These are phyloP conservation scores for Crypturellus undulatus DNA, from an alignment of 2,113 vertebrate genomes.

Conservation along the genomic window DNA sequence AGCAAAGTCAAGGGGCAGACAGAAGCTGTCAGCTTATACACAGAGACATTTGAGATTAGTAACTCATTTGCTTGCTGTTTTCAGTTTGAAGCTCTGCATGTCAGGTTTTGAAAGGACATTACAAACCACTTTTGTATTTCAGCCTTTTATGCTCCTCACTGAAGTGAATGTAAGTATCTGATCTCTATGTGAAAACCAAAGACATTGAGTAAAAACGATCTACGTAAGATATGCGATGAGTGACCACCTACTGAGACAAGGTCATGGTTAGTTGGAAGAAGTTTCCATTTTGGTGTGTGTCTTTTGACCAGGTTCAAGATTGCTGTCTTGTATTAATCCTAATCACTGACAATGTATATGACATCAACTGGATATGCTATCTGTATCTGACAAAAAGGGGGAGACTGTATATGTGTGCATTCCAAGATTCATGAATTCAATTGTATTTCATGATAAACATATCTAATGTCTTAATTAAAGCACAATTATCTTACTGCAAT, in stretches of 20 bases:
- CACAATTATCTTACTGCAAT: neutral
- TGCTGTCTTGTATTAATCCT: neutral
- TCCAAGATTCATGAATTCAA: neutral
- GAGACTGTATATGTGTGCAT: neutral
- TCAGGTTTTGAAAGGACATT: constrained; percentile 58
- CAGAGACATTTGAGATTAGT: constrained; percentile 46
- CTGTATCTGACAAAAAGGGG: neutral
- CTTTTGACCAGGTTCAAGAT: constrained; percentile 1
- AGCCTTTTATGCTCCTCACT: neutral
- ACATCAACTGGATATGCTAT: neutral
- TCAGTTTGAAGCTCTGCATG: constrained; percentile 29
- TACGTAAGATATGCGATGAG: neutral
- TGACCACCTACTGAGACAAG: neutral
- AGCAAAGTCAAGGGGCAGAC: constrained; percentile 46
- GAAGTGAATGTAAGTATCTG: neutral
- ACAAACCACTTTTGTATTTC: constrained; percentile 1
- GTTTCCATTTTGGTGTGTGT: neutral
- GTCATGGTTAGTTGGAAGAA: neutral
- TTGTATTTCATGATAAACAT: neutral
- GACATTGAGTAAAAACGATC: neutral
- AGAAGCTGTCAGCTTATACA: constrained; percentile 53
- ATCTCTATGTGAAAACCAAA: neutral
- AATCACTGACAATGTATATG: neutral
- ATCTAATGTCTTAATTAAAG: neutral
- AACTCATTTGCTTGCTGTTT: constrained; percentile 54